phyloP scores from a whole-genome alignment of 2,888 invertebrate genomes.

The Ophion ellenae region DNA sequence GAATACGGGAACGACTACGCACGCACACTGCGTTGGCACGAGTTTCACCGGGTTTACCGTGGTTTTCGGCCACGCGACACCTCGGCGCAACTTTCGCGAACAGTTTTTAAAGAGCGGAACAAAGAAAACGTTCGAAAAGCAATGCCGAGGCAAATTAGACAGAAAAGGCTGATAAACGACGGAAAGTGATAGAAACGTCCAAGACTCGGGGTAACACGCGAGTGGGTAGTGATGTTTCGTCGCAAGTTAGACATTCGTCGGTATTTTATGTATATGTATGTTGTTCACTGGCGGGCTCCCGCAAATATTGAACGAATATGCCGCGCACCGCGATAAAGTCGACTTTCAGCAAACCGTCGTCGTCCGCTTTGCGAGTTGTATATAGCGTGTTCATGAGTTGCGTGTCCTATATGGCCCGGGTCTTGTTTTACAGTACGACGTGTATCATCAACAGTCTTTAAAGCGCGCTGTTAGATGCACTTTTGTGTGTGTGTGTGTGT shows the following conservation, averaged over 20 bases:
- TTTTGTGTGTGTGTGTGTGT: neutral
- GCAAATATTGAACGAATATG: conserved; percentile 64
- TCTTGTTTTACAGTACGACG: neutral
- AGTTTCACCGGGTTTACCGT: neutral
- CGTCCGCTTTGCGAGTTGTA: conserved; percentile 27
- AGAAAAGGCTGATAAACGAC: neutral
- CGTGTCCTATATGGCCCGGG: conserved; percentile 1
- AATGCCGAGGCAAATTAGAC: neutral
- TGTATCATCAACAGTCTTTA: neutral
- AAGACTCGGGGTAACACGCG: conserved; percentile 26
- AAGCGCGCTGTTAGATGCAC: neutral
- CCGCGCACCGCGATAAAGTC: conserved; percentile 52
- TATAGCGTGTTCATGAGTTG: conserved; percentile 10
- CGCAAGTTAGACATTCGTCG: conserved; percentile 49
- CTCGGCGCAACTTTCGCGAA: neutral
- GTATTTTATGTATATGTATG: conserved; percentile 38
- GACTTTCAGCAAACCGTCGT: conserved; percentile 50
- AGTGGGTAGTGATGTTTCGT: conserved; percentile 45
- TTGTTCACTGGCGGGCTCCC: conserved; percentile 41
- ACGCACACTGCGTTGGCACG: conserved; percentile 1
- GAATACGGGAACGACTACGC: neutral
- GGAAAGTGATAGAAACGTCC: conserved; percentile 13
- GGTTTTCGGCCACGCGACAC: conserved; percentile 21
- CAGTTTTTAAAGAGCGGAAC: neutral
- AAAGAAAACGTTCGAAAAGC: neutral